Evolutionary conservation across 1,140 invertebrate species (phyloP).

Genomic region (Camponotus floridanus): DNA sequence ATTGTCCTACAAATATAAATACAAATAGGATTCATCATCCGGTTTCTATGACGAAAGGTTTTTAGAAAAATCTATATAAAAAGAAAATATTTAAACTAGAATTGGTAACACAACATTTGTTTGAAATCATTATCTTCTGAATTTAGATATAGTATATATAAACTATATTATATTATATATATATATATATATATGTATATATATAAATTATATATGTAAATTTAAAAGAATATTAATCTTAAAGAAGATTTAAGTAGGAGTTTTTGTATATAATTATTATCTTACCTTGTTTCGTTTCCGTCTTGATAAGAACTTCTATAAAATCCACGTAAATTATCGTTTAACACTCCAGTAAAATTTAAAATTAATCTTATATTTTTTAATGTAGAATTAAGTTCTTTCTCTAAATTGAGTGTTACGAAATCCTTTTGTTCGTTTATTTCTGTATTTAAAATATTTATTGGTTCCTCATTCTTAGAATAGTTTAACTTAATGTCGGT

Average conservation of each 20-base stretch:
- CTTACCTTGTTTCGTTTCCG: slow-evolving; percentile 59
- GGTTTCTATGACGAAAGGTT: neutral
- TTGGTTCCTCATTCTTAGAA: too few species aligned
- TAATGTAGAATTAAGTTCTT: too few species aligned
- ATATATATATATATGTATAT: too few species aligned
- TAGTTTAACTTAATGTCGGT: neutral
- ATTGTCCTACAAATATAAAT: neutral
- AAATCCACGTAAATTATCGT: slow-evolving; percentile 68
- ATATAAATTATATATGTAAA: too few species aligned
- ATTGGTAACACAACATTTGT: neutral
- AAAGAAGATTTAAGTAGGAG: neutral
- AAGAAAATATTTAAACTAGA: neutral
- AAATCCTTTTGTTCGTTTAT: neutral
- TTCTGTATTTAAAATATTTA: neutral
- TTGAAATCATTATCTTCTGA: neutral
- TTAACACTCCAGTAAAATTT: slow-evolving; percentile 51
- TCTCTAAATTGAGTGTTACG: neutral
- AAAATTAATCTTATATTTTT: neutral
- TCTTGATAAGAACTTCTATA: slow-evolving; percentile 70
- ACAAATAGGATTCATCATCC: neutral
- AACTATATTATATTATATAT: too few species aligned
- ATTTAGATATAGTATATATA: too few species aligned
- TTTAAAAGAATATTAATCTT: neutral
- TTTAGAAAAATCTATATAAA: neutral
- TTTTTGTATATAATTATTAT: neutral